Evolutionary conservation across 2,797 vertebrate species (phyloP), one percentile per base, ranked within the genome.

Genomic region (Odontamblyopus rebecca): DNA sequence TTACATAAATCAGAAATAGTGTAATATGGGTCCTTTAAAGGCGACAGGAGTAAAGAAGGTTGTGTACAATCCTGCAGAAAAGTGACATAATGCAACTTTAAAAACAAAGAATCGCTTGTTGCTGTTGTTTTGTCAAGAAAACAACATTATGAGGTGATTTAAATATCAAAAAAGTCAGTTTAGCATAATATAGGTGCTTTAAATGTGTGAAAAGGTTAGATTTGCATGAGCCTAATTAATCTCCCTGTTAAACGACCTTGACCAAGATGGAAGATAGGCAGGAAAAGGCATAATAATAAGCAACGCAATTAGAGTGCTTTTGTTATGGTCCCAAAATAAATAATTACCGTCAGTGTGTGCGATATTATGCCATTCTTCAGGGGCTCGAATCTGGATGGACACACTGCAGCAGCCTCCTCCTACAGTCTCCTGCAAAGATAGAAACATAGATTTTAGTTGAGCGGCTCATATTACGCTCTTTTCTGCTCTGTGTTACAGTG

Each of bases 351-450:
- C 85, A 78, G 86, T 79, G 82, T 86, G 87, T 90, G 86, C 76
- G 85, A 72, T 81, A 79, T 84, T 90, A 89, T 89, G 92, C 93
- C 94, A 95, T 95, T 91, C 89, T 94, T 83, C 75, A 82, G 79
- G 77, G 83, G 85, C 79, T 88, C 64, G 86, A 70, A 76, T 85
- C 88, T 87, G 73, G 67, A 72, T 82, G 71, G 87, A 84, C 81
- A 81, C 80, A 78, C 78, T 77, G 82, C 85, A 77, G 87, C 84
- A 82, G 88, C 82, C 91, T 86, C 88, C 91, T 91, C 88, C 88
- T 88, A 82, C 71, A 79, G 81, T 82, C 78, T 82, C 82, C 93
- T 94, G 82, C 9, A 61, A 60, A 82, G 35, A 76, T 79, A 77
- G 76, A 71, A 16, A 73, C 80, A 70, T 72, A 75, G 66, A 63